These are phyloP conservation scores for Fopius arisanus DNA, from an alignment of 1,140 invertebrate genomes.

Conservation along the genomic window DNA sequence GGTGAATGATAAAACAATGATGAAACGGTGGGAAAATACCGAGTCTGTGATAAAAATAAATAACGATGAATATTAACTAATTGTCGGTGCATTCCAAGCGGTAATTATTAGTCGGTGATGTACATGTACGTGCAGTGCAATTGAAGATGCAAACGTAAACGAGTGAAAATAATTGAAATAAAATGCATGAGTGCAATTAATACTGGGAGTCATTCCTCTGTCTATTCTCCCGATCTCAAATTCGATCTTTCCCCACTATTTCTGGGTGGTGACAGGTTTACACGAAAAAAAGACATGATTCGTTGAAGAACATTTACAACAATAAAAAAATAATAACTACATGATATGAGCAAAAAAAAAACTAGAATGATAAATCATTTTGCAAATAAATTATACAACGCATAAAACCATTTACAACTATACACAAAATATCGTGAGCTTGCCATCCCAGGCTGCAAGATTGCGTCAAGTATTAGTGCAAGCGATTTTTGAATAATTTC, in stretches of 20 bases:
- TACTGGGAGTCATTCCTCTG: not conserved
- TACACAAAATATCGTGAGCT: slow-evolving; percentile 45
- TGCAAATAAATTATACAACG: slow-evolving; percentile 23
- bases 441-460: slow-evolving; percentile 51
- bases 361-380: not conserved
- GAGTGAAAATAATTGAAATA: not conserved
- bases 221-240: not conserved
- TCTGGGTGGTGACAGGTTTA: slow-evolving; percentile 18
- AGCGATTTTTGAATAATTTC: slow-evolving; percentile 42
- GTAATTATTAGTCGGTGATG: not conserved
- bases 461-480: slow-evolving; percentile 55
- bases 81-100: not conserved
- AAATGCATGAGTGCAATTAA: not conserved
- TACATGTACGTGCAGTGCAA: not conserved
- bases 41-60: not conserved
- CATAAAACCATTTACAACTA: slow-evolving; percentile 32
- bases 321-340: slow-evolving; percentile 30
- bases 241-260: slow-evolving; percentile 1
- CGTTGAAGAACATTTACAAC: slow-evolving; percentile 33
- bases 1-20: slow-evolving; percentile 11
- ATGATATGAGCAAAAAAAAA: not conserved
- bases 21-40: not conserved
- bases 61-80: not conserved
- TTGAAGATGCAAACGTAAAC: not conserved
- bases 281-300: slow-evolving; percentile 22